Conservation (phyloP, 2,797 vertebrate species). For the Pangasius krempfi region DNA sequence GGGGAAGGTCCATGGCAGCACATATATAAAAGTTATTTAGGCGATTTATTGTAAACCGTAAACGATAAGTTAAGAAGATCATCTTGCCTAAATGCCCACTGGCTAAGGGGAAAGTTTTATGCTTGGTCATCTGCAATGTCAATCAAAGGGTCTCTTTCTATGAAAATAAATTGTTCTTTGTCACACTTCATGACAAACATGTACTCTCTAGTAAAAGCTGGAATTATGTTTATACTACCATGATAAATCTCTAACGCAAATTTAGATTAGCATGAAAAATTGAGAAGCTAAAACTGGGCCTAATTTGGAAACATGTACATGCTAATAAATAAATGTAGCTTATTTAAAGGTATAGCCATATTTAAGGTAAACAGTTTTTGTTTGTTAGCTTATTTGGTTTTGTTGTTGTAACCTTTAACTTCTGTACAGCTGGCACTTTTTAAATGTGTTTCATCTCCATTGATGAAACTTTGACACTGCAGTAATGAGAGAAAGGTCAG, state of each 20-base stretch:
- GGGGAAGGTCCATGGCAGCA: background rate
- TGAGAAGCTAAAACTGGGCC: background rate
- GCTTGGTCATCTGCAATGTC: background rate
- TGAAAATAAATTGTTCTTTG: background rate
- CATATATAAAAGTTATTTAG: background rate
- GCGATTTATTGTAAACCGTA: background rate
- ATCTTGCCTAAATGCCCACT: background rate
- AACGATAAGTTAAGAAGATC: background rate
- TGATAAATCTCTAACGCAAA: background rate
- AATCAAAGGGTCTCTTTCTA: background rate
- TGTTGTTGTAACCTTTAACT: background rate
- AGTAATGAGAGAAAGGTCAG: background rate
- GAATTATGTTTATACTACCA: background rate
- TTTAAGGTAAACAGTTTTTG: background rate
- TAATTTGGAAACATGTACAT: background rate
- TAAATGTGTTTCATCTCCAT: background rate
- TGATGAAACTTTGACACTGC: background rate
- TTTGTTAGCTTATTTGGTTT: background rate
- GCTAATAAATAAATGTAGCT: background rate
- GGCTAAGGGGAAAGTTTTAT: background rate
- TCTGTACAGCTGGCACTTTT: background rate
- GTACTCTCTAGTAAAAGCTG: background rate
- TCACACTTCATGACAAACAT: background rate
- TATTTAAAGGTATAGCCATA: background rate
- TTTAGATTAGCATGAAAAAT: background rate